A percentile compares a stretch with the other conserved stretches of the same genome.
Conservation (phyloP, 1,140 invertebrate species). For the Cryptotermes secundus region DNA sequence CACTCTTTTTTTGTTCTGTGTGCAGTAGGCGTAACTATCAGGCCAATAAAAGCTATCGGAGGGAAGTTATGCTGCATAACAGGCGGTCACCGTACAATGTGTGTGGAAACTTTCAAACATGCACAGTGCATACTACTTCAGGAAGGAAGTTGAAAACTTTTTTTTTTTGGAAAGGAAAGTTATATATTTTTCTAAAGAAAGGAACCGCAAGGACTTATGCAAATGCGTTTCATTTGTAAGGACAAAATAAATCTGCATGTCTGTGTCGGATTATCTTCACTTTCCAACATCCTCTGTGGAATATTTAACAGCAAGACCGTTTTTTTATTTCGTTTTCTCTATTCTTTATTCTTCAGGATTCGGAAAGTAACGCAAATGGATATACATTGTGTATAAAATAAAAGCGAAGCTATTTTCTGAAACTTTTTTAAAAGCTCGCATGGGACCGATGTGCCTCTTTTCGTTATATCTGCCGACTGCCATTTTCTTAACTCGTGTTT, state of each 20-base stretch:
- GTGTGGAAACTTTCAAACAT: neutral
- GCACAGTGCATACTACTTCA: neutral
- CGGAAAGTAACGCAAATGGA: slow-evolving; percentile 15
- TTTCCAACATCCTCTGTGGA: neutral
- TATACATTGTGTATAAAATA: slow-evolving; percentile 19
- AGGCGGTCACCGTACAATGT: neutral
- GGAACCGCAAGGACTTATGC: slow-evolving; percentile 3
- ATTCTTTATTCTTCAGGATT: neutral
- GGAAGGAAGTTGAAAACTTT: neutral
- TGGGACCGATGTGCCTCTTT: neutral
- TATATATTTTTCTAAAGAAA: neutral
- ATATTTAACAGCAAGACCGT: slow-evolving; percentile 16
- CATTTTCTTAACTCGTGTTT: slow-evolving; percentile 2
- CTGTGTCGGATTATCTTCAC: slow-evolving; percentile 1
- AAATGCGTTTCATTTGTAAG: slow-evolving; percentile 9
- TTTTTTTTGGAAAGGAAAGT: neutral
- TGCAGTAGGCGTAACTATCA: too few species aligned
- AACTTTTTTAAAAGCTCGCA: slow-evolving; percentile 8
- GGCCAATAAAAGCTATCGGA: too few species aligned
- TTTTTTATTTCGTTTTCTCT: slow-evolving; percentile 5
- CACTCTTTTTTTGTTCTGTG: too few species aligned
- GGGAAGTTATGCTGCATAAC: too few species aligned
- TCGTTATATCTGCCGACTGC: slow-evolving; percentile 9
- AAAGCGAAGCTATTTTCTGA: neutral
- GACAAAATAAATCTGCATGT: slow-evolving; percentile 16